phyloP scores from a whole-genome alignment of 53 echinoderm and acorn worm genomes.

The Astropecten irregularis region DNA sequence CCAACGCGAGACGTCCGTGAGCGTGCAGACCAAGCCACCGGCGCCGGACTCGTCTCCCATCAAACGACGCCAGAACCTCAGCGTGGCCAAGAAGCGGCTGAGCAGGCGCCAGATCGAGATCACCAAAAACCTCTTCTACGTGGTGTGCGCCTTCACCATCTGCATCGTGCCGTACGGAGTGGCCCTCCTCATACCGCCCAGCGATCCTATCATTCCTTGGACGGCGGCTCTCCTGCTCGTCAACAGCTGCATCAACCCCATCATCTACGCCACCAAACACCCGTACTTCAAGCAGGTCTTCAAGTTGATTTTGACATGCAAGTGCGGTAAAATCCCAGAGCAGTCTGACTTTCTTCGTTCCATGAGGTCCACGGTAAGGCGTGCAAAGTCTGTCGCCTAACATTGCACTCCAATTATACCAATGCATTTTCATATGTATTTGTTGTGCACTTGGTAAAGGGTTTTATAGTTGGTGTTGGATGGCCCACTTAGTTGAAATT shows the following conservation, averaged over 20 bases:
- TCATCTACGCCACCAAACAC: conserved; percentile 93
- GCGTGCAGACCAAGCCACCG: not conserved
- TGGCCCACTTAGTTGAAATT: too few relatives aligned
- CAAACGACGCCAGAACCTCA: conserved; percentile 32
- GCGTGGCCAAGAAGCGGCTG: conserved; percentile 59
- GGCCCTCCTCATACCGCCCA: conserved; percentile 78
- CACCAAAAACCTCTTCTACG: conserved; percentile 89
- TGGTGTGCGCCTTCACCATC: conserved; percentile 82
- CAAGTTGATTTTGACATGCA: conserved; percentile 62
- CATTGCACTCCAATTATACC: not conserved
- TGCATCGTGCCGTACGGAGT: conserved; percentile 82
- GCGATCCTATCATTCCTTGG: conserved; percentile 87
- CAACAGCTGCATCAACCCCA: conserved; percentile 84
- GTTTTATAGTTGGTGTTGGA: too few relatives aligned
- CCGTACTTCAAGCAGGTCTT: conserved; percentile 91
- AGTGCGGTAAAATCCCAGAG: conserved; percentile 74
- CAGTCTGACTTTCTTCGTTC: conserved; percentile 76
- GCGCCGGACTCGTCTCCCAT: not conserved
- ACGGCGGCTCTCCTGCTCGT: conserved; percentile 78
- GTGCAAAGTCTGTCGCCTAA: too few relatives aligned
- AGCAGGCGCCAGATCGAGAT: conserved; percentile 80
- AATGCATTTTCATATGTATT: too few relatives aligned
- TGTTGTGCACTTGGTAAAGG: too few relatives aligned
- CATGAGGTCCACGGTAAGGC: conserved; percentile 61
- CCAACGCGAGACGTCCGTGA: not conserved